A percentile compares a stretch with the other conserved stretches of the same genome.
phyloP scores from a whole-genome alignment of 2,797 vertebrate species.

The Pangasius djambal region DNA sequence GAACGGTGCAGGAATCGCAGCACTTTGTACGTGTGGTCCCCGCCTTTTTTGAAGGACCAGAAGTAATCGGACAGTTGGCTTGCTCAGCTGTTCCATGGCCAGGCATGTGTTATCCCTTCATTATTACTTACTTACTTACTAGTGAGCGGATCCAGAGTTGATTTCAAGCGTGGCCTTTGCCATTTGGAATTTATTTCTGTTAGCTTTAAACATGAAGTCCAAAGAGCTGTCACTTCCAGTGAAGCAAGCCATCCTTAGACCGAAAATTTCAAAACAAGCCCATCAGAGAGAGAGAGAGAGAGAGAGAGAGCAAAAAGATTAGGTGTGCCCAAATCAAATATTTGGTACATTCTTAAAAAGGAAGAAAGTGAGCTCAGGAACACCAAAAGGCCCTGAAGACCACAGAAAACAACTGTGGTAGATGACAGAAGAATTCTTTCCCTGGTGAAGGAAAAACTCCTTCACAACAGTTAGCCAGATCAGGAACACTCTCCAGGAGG shows the following conservation, averaged over 20 bases:
- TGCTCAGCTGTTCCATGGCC: not conserved
- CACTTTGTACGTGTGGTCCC: not conserved
- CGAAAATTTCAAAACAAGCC: not conserved
- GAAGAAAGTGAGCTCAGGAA: not conserved
- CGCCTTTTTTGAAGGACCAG: not conserved
- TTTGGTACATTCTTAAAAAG: not conserved
- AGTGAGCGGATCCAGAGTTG: not conserved
- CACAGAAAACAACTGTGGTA: not conserved
- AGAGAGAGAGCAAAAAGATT: not conserved
- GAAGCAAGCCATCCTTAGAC: not conserved
- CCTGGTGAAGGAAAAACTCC: not conserved
- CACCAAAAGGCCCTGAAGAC: not conserved
- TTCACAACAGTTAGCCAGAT: not conserved
- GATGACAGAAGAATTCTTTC: not conserved
- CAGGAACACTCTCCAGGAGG: not conserved
- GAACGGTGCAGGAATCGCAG: conserved; percentile 59
- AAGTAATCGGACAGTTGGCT: not conserved
- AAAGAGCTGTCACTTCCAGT: not conserved
- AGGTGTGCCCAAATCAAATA: not conserved
- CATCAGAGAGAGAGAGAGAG: too few relatives aligned
- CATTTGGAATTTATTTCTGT: not conserved
- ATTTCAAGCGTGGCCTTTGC: not conserved
- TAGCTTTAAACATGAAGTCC: not conserved
- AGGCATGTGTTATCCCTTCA: not conserved
- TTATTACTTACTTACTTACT: not conserved